Base-by-base conservation (phyloP, 2,113 vertebrate species). In the Phrynocephalus versicolor region DNA sequence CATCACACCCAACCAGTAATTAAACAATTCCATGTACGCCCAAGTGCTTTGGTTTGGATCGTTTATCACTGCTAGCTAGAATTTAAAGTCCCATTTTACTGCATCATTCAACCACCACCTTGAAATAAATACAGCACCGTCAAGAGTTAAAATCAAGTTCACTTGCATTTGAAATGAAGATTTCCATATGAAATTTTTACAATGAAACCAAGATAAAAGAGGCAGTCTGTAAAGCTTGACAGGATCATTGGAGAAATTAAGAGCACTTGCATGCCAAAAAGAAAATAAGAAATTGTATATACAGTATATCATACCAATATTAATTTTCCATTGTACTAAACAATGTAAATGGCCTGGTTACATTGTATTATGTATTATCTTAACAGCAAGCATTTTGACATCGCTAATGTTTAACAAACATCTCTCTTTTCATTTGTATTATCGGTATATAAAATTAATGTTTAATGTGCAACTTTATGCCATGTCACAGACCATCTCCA, bases 381-480 rank as follows among this genome's bases (percentile, higher is more conserved):
- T 85, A 81, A 89, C 87, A 71, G 75, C 30, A 65, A 75, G 37
- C 25, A 76, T 75, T 79, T 83, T 75, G 45, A n/a, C 5, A 64
- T 81, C 83, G 23, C 55, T 65, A 88, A 57, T 71, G 81, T 73
- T 83, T 39, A 30, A 88, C 87, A 82, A 92, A 27, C 0, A 1
- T 9, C 37, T 9, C 7, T 25, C 76, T 83, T 86, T 39, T 45
- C 33, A 71, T 82, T 41, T 15, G 0, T 30, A 75, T 60, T 88
- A 89, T 69, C 51, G 83, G 72, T 64, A 67, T 70, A 45, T 71
- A 92, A 90, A 92, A 85, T 73, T 79, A 58, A 60, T 14, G 19
- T 15, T 81, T 55, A 25, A 67, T 27, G 14, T 74, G 67, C 41
- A n/a, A 33, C 41, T 81, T 80, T 37, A 62, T 64, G 41, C 70